Evolutionary conservation across 92 coral and sea anemone species (phyloP), one percentile per base, ranked within the genome.

Genomic region (Parazoanthus atlanticus): DNA sequence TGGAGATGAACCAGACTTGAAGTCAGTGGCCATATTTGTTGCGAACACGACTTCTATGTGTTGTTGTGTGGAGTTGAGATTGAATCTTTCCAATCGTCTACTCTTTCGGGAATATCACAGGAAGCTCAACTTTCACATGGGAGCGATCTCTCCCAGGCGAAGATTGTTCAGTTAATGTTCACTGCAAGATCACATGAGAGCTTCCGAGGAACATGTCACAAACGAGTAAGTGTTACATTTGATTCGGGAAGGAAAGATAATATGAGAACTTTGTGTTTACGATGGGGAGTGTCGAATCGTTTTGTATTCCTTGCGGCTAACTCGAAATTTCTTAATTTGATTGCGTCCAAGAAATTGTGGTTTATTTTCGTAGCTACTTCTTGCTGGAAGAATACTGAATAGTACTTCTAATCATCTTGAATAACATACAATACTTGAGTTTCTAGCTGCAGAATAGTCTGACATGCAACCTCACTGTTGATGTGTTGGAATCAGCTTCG

Each of bases 111-210:
- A 79, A 79, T 75, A 75, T 41, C 79, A 75, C 79, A 75, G 79
- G 83, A 49, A 47, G 83, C 83, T 79, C 69, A 19, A 15, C 83
- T 52, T 79, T 49, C 83, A 32, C 11, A 31, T 49, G 83, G 69
- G 83, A 79, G 28, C 83, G 69, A 79, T 30, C 69, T 79, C 83
- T 79, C 83, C 69, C 38, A 79, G 83, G 49, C 83, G 16, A 52
- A 79, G 70, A 79, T 28, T 79, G 40, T 78, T 47, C 82, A 78
- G 34, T 52, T 79, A 52, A 79, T 79, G 83, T 33, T 79, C 49
- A 52, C 83, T 47, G 40, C 83, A 79, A 79, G 83, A 36, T 79
- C 83, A 79, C 83, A 52, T 79, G 83, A 79, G 83, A 79, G 69
- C 69, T 1, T 79, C 33, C 36, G 34, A 79, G 40, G 69, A 49